A percentile compares a stretch with the other conserved stretches of the same genome.
Conservation (phyloP, 2,888 invertebrate species). For the Miltochrista miniata region DNA sequence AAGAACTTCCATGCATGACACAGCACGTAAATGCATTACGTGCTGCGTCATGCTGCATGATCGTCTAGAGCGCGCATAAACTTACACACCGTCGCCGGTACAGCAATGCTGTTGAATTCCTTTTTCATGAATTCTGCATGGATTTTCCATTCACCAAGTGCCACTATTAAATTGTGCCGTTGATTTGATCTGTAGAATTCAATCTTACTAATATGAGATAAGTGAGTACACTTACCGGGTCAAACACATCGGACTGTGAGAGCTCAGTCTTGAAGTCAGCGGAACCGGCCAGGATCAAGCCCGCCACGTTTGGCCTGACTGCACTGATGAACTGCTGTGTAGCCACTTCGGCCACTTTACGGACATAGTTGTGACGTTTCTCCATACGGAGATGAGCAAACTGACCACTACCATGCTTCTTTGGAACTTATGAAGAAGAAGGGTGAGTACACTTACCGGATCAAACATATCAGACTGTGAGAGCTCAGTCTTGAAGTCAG, state of each 20-base stretch:
- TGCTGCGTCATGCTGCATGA: no score
- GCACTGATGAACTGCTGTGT: conserved; percentile 98
- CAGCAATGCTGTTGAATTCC: no score
- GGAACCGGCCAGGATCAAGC: conserved; percentile 98
- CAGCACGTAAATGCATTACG: no score
- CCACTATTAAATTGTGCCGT: no score
- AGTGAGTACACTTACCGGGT: conserved; percentile 96
- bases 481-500: conserved; percentile 99
- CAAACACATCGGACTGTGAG: conserved; percentile 99
- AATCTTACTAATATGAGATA: no score
- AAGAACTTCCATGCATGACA: no score
- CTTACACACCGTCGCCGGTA: no score
- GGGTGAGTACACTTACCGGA: conserved; percentile 95
- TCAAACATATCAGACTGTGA: conserved; percentile 99
- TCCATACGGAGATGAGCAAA: conserved; percentile 99
- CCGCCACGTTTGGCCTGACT: conserved; percentile 98
- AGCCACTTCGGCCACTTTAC: conserved; percentile 93
- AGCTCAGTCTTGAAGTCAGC: conserved; percentile 99
- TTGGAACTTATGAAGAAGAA: conserved; percentile 99
- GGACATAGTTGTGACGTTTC: conserved; percentile 99
- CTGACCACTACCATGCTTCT: conserved; percentile 99
- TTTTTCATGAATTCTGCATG: no score
- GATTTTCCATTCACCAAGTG: no score
- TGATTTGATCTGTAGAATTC: no score
- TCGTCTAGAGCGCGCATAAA: no score